These are phyloP conservation scores for Netelia melanura DNA, from an alignment of 2,888 invertebrate genomes.

Conservation along the genomic window DNA sequence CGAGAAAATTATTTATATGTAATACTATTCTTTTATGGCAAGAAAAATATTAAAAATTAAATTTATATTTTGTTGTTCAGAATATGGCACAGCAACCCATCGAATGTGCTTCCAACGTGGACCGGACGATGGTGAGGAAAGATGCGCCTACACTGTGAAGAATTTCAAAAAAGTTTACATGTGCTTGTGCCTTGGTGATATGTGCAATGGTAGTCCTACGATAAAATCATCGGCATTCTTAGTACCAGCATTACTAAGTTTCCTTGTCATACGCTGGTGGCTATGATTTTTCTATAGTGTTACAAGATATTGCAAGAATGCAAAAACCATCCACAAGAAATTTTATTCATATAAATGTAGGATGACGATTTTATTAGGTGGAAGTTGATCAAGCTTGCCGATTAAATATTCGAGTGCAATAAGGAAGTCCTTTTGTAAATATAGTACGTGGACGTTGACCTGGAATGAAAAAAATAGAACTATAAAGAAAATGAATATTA, in stretches of 20 bases:
- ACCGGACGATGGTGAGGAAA: conserved; percentile 94
- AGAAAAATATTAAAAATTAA: too few species aligned
- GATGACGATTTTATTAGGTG: not conserved
- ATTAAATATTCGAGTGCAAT: conserved; percentile 15
- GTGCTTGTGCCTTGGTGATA: conserved; percentile 96
- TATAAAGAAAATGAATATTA: not conserved
- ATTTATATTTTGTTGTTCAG: conserved; percentile 85
- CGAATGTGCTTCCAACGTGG: conserved; percentile 94
- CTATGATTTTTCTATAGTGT: conserved; percentile 56
- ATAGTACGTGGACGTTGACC: conserved; percentile 21
- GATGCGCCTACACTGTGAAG: conserved; percentile 94
- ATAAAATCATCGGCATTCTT: conserved; percentile 61
- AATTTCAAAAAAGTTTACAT: conserved; percentile 94
- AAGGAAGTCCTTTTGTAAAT: conserved; percentile 51
- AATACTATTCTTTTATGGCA: too few species aligned
- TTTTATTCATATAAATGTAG: not conserved
- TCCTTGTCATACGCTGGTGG: conserved; percentile 71
- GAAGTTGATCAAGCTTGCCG: not conserved
- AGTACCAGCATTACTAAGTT: conserved; percentile 60
- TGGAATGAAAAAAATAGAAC: not conserved
- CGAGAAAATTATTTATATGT: not conserved
- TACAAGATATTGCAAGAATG: not conserved
- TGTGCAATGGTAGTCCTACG: conserved; percentile 88
- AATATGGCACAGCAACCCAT: conserved; percentile 95
- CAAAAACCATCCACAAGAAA: not conserved